Base-by-base conservation (phyloP, 2,888 invertebrate genomes). In the Melanophora roralis region DNA sequence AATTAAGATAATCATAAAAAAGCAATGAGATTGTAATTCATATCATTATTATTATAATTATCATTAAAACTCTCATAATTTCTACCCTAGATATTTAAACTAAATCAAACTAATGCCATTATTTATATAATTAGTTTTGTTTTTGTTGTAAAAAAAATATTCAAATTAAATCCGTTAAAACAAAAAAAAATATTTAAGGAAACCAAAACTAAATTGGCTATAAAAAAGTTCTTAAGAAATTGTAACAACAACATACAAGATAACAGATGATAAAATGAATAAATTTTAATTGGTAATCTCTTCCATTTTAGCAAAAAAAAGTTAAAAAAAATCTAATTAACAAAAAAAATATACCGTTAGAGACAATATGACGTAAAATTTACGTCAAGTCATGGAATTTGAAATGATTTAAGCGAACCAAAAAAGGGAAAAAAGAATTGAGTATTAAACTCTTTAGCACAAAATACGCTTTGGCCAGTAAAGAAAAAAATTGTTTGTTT, bases 291-390 rank as follows among this genome's bases (percentile, higher is more conserved):
- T 27, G 27, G 43, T 51, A 34, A 57, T 71, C 49, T 76, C n/a
- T 49, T 57, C 49, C 71, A 64, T 34, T 69, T 49, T 43, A 36
- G 34, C 14, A 2, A 65, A 59, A 43, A 36, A 53, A 65, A 19
- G 40, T 16, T 1, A 65, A n/a, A 59, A 32, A 38, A 51, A 38
- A 27, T 60, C 45, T 53, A 4, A 57, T 4, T 47, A 14, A 51
- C 73, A 73, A 23, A 45, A 27, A 27, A 3, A 6, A 27, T 5
- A 27, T 27, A 69, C 87, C 85, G 86, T 87, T 87, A 87, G 12
- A 64, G 47, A 5, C 9, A 40, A 51, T 82, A 83, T 87, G 87
- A 85, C 86, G 86, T 84, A 84, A 85, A 87, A 84, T 85, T 85
- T 86, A 85, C 85, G 85, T 86, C 88, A 87, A 55, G 55, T 80